These are phyloP conservation scores for Cynoglossus semilaevis DNA, from an alignment of 2,113 vertebrate genomes.

Conservation along the genomic window DNA sequence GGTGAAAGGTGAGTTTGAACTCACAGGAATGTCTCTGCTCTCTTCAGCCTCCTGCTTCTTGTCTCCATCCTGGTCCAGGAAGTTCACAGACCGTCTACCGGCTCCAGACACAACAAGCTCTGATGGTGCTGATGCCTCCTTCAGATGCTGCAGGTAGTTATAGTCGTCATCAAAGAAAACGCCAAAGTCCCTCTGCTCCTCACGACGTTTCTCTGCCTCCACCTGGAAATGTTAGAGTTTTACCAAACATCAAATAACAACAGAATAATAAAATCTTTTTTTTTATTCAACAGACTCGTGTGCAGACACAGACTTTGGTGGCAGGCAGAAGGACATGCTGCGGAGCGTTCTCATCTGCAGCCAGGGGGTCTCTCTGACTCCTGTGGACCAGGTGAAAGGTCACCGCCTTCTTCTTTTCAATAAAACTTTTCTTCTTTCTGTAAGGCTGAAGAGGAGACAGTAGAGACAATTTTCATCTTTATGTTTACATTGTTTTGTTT, in stretches of 20 bases:
- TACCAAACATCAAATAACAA: too few relatives aligned
- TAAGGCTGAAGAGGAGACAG: conserved; percentile 82
- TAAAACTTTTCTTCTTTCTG: conserved; percentile 94
- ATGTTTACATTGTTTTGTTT: too few relatives aligned
- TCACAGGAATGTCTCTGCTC: conserved; percentile 68
- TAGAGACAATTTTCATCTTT: too few relatives aligned
- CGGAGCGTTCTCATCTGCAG: conserved; percentile 91
- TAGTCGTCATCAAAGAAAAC: conserved; percentile 98
- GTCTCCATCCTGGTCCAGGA: conserved; percentile 40
- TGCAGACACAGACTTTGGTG: conserved; percentile 53
- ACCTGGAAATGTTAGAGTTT: conserved; percentile 41
- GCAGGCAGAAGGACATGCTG: conserved; percentile 90
- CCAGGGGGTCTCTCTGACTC: conserved; percentile 93
- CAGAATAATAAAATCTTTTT: too few relatives aligned
- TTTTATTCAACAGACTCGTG: too few relatives aligned
- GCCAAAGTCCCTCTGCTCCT: conserved; percentile 87
- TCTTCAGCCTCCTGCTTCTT: background rate
- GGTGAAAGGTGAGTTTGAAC: conserved; percentile 9
- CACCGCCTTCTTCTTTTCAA: conserved; percentile 94
- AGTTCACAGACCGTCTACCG: conserved; percentile 32
- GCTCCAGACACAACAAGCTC: conserved; percentile 80
- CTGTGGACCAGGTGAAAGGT: conserved; percentile 96
- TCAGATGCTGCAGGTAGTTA: conserved; percentile 95
- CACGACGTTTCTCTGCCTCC: conserved; percentile 77
- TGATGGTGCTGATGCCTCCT: conserved; percentile 71